A percentile compares a stretch with the other conserved stretches of the same genome.
Conservation (phyloP, 2,797 vertebrate genomes). For the Emys orbicularis region DNA sequence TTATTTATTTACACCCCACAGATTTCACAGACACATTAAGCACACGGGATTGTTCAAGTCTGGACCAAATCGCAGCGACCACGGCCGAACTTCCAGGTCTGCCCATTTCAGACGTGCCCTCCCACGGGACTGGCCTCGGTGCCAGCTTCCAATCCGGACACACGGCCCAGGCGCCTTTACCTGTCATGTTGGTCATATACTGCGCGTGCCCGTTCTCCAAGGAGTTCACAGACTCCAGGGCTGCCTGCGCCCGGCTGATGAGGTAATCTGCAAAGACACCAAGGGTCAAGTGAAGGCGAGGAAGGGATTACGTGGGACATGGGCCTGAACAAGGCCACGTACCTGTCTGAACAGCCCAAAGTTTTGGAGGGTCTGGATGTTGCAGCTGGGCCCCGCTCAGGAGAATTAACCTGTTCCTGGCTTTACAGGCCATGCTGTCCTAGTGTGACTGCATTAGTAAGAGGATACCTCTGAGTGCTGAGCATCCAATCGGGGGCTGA, state of each 20-base stretch:
- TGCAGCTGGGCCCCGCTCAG: neutral
- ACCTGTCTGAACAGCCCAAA: neutral
- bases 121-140: neutral
- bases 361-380: neutral
- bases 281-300: neutral
- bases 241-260: slow-evolving; percentile 89
- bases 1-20: neutral
- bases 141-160: neutral
- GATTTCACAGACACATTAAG: neutral
- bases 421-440: neutral
- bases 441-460: neutral
- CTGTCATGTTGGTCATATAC: slow-evolving; percentile 88
- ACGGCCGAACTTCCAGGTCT: neutral
- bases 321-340: too few species aligned
- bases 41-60: neutral
- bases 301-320: neutral
- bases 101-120: neutral
- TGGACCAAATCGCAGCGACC: neutral
- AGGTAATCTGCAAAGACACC: slow-evolving; percentile 89
- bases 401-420: neutral
- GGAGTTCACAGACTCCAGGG: slow-evolving; percentile 87
- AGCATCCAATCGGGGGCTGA: too few species aligned
- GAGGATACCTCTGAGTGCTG: neutral
- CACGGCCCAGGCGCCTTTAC: slow-evolving; percentile 73
- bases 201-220: slow-evolving; percentile 89